These are phyloP conservation scores for Lydus trimaculatus DNA, from an alignment of 2,888 invertebrate genomes.

Conservation along the genomic window DNA sequence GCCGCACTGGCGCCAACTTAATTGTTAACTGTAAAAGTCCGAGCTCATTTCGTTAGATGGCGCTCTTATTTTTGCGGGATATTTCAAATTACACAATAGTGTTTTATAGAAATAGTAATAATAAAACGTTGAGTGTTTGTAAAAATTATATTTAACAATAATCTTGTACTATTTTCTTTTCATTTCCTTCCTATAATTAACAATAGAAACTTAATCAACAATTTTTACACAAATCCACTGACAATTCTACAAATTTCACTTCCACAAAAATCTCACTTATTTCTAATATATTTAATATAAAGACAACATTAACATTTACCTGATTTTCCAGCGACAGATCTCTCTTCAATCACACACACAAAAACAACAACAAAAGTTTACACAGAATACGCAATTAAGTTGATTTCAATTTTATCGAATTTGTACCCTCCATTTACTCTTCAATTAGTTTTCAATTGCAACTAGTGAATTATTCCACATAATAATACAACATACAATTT, in stretches of 20 bases:
- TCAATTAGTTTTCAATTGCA: background rate
- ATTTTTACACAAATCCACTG: background rate
- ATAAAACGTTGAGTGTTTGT: background rate
- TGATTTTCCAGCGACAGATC: background rate
- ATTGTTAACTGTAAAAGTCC: too few species aligned
- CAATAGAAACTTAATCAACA: slow-evolving; percentile 10
- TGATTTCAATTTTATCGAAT: background rate
- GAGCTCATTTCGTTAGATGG: too few species aligned
- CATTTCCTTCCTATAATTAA: background rate
- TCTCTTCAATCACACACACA: background rate
- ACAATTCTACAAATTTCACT: background rate
- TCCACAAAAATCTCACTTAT: background rate
- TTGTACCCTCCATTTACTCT: background rate
- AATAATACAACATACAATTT: too few species aligned
- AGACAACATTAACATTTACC: slow-evolving; percentile 5
- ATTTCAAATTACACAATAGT: background rate
- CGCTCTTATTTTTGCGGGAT: too few species aligned
- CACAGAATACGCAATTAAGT: background rate
- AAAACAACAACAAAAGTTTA: background rate
- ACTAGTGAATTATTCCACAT: background rate
- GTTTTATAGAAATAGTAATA: too few species aligned
- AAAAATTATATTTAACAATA: slow-evolving; percentile 33
- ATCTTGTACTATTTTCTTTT: slow-evolving; percentile 29
- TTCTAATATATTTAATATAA: background rate
- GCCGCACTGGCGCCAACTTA: too few species aligned